These are phyloP conservation scores for Lycophotia porphyrea DNA, from an alignment of 2,888 invertebrate genomes.

Conservation along the genomic window DNA sequence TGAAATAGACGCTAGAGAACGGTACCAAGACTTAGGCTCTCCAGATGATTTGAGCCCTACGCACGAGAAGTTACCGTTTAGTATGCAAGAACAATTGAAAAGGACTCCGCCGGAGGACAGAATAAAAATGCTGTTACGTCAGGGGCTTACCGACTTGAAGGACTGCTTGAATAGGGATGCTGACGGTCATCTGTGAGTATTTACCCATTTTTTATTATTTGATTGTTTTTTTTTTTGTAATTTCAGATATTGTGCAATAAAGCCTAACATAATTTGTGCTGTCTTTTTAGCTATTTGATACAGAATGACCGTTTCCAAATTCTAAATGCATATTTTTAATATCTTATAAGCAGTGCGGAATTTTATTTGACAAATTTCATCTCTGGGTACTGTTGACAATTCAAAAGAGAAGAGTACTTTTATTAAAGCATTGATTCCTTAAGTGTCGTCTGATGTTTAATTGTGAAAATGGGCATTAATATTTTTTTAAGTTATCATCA, in stretches of 20 bases:
- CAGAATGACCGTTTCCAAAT: not conserved
- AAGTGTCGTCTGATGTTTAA: not conserved
- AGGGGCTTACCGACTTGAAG: constrained; percentile 77
- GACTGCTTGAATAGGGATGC: constrained; percentile 74
- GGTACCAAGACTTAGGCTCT: constrained; percentile 74
- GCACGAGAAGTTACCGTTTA: constrained; percentile 4
- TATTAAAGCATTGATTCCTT: not conserved
- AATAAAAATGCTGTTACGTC: constrained; percentile 74
- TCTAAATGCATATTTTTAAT: too few relatives aligned
- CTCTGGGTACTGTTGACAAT: not conserved
- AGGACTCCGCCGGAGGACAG: constrained; percentile 41
- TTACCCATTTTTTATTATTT: not conserved
- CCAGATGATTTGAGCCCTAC: constrained; percentile 11
- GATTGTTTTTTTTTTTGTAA: not conserved
- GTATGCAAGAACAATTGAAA: constrained; percentile 29
- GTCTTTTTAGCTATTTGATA: not conserved
- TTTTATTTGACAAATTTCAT: too few relatives aligned
- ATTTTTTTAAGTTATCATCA: too few relatives aligned
- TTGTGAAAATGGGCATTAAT: not conserved
- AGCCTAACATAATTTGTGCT: too few relatives aligned
- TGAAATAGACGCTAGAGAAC: constrained; percentile 45
- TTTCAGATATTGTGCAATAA: too few relatives aligned
- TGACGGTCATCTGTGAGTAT: constrained; percentile 84
- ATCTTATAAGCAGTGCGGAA: too few relatives aligned
- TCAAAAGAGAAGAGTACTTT: not conserved